Evolutionary conservation across 2,797 vertebrate genomes (phyloP), one percentile per base, ranked within the genome.

Genomic region (Pogonophryne albipinna): DNA sequence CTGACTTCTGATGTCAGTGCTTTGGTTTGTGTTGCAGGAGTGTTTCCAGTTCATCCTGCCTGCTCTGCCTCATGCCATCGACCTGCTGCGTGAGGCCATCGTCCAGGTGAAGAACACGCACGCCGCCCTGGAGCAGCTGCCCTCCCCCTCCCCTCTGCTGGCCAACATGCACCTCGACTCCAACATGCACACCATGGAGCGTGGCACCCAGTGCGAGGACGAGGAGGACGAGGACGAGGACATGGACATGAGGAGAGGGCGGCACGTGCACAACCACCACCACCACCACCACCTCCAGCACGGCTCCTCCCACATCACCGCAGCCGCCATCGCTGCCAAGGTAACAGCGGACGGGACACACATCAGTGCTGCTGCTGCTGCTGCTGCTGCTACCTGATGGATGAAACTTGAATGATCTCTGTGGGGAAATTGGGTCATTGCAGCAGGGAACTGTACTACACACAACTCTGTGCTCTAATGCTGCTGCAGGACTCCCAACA

Each of bases 21-120:
- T 34, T 15, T 15, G 4, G 16, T 41, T 58, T 16, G 6, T 10
- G 20, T 27, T 50, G 67, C 89, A 99, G 98, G 98, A 99, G 97
- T 99, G 98, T 93, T 99, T 99, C 93, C 98, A 99, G 94, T 99
- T 99, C 94, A 97, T 99, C 94, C 94, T 99, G 93, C 98, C 98
- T 76, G 98, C 98, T 87, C 96, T 99, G 94, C 98, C 98, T 91
- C 98, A 99, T 0, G 98, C 98, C 93, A 97, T 99, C 74, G 98
- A 99, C 91, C 96, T 99, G 89, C 94, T 99, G 94, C 96, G 98
- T 11, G 98, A 99, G 85, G 98, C 98, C 79, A 93, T 95, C 62
- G 97, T 99, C 80, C 95, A 96, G 93, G 95, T 99, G 65, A 99
- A 98, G 92, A 96, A 96, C 89, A 97, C 97, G 2, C 98, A 99